A percentile compares a stretch with the other conserved stretches of the same genome.
These are phyloP conservation scores for Lophura swinhoii DNA, from an alignment of 2,797 vertebrate genomes.

Conservation along the genomic window DNA sequence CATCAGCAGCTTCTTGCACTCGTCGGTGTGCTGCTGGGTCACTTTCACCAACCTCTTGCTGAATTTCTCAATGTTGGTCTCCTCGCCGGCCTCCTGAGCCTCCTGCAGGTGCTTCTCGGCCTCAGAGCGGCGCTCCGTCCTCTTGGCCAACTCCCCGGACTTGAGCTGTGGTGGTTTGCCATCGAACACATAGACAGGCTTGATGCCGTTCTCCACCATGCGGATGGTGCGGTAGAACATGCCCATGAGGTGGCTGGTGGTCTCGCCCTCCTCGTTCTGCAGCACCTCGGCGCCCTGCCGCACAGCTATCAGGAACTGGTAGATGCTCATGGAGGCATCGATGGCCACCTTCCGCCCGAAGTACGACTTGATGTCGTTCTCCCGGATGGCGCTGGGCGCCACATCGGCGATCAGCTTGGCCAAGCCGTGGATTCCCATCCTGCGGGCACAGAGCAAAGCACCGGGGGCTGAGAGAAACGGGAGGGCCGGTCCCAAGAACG, in stretches of 20 bases:
- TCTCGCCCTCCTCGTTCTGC: constrained; percentile 94
- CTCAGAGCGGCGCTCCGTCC: constrained; percentile 90
- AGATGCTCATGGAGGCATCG: constrained; percentile 98
- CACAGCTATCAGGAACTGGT: constrained; percentile 97
- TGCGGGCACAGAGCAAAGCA: background rate
- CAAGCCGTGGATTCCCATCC: constrained; percentile 97
- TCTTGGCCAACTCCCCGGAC: constrained; percentile 91
- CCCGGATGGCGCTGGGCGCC: constrained; percentile 90
- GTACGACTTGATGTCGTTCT: constrained; percentile 94
- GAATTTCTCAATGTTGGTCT: constrained; percentile 93
- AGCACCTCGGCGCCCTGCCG: constrained; percentile 93
- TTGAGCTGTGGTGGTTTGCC: constrained; percentile 96
- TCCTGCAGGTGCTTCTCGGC: constrained; percentile 92
- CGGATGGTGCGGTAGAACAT: constrained; percentile 98
- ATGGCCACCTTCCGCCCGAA: constrained; percentile 97
- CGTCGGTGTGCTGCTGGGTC: constrained; percentile 92
- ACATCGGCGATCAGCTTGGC: constrained; percentile 94
- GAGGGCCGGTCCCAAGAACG: too few relatives aligned
- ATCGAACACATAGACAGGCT: constrained; percentile 95
- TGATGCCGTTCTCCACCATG: constrained; percentile 96
- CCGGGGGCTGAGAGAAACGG: too few relatives aligned
- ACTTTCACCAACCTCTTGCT: constrained; percentile 95
- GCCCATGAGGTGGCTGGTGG: constrained; percentile 97
- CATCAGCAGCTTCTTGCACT: constrained; percentile 91
- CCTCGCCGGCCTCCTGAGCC: constrained; percentile 90